Evolutionary conservation across 2,888 invertebrate species (phyloP), one percentile per base, ranked within the genome.

Genomic region (Exocentrus adspersus): DNA sequence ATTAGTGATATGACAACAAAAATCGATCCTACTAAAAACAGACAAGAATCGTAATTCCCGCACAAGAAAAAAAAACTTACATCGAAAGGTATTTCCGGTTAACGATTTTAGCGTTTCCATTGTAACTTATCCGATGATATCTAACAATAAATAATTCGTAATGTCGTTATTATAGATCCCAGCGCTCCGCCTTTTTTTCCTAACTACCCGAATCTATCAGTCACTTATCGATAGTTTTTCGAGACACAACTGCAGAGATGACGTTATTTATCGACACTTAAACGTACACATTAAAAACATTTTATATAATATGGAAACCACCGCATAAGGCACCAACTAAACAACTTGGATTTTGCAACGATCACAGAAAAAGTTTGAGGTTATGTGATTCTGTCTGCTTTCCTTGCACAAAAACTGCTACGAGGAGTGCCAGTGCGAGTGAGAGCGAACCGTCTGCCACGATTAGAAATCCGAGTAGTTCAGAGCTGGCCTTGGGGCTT

Each of bases 71-170:
- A 20, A 19, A 21, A 62, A 74, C 74, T 72, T 64, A 74, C 74
- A 71, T 65, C 64, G 67, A 60, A 71, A 69, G 50, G 68, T 60
- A 65, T 59, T 69, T 53, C 69, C 71, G n/a, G 66, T 54, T 16
- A 69, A 50, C 24, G 70, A 70, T 57, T 67, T 67, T 51, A 69
- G 24, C 52, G 63, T 63, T 60, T 64, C 69, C 67, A 69, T 66
- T n/a, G n/a, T n/a, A n/a, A 58, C 61, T 56, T 51, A 60, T 45
- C 46, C 37, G 37, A 30, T 64, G 51, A 37, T 46, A 57, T 54
- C 58, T 52, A 62, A 64, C 64, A 66, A 66, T 62, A 69, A 66
- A 66, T 66, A 62, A 59, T 58, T 32, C 51, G 53, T 41, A 41
- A 59, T 64, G 64, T 60, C 64, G 62, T 60, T 60, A 54, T 45